Percentiles rank a stretch among this genome's conserved stretches.
These are phyloP conservation scores for Papilio polytes DNA, from an alignment of 1,140 invertebrate species.

Conservation along the genomic window DNA sequence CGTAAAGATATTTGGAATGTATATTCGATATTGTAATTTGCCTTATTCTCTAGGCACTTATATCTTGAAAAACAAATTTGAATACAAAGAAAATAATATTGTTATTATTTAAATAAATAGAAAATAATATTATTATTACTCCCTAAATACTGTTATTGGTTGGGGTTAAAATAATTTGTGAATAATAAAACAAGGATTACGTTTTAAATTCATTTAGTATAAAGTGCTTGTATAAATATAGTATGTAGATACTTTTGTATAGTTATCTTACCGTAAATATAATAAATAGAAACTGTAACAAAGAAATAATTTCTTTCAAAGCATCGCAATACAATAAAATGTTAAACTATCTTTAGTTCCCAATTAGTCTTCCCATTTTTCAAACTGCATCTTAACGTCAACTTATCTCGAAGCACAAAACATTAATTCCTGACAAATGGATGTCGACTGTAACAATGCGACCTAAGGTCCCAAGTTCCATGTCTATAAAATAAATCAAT, in stretches of 20 bases:
- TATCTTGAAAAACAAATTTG: background rate
- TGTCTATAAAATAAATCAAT: conserved; percentile 35
- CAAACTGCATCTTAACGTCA: conserved; percentile 24
- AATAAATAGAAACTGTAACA: background rate
- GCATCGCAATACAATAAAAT: background rate
- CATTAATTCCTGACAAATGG: conserved; percentile 4
- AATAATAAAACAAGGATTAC: background rate
- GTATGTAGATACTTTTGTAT: background rate
- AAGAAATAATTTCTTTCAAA: background rate
- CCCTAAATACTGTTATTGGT: background rate
- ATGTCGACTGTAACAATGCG: conserved; percentile 30
- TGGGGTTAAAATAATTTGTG: background rate
- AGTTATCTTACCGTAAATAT: background rate
- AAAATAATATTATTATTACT: background rate
- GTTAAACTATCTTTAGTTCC: conserved; percentile 17
- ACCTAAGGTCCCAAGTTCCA: conserved; percentile 38
- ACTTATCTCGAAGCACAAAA: conserved; percentile 23
- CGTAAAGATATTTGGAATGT: background rate
- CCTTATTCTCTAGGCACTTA: background rate
- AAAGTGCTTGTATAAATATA: background rate
- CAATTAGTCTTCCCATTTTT: conserved; percentile 27
- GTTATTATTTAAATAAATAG: background rate
- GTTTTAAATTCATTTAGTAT: background rate
- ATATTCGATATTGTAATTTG: background rate
- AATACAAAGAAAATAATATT: background rate